Base-by-base conservation (phyloP, 2,797 vertebrate species). In the Amphiprion clarkii region DNA sequence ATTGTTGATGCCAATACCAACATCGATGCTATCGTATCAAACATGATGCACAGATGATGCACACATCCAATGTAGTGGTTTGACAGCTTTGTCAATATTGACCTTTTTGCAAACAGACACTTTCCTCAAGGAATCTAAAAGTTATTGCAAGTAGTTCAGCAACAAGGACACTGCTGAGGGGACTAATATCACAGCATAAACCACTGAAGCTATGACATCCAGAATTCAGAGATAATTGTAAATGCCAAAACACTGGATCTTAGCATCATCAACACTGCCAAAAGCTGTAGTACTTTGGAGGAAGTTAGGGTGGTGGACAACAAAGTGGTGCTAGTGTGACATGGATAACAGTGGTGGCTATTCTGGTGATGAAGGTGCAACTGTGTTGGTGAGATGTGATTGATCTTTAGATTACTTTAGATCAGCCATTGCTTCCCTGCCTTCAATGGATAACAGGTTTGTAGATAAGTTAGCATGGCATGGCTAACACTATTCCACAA, bases 351-450 rank as follows among this genome's bases (percentile, higher is more conserved):
- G 40, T 36, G 36, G 51, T 76, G 48, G 29, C 23, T 68, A 51
- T 65, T 81, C 44, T 73, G 60, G 31, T 59, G 53, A 67, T 60
- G 46, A 17, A 52, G 42, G 46, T 63, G 25, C 3, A 5, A 73
- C 60, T 44, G 5, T n/a, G 29, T 56, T 52, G n/a, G 49, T 51
- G 40, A 51, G 48, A 60, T 10, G 8, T 59, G 39, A 44, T 57
- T 29, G 63, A 27, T 44, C 6, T 13, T 12, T 49, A 23, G 23
- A 56, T 21, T 19, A 19, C 27, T 27, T 55, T 40, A 23, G 23
- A 23, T 23, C 23, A 23, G 23, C 23, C 23, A 36, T 17, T 0
- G 13, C 67, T 71, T 54, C 23, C 53, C 21, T 46, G 16, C 48
- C 48, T n/a, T 25, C 23, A 49, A 16, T 49, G 5, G 54, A 46